Evolutionary conservation across 2,113 vertebrate genomes (phyloP), one percentile per base, ranked within the genome.

Genomic region (Actenoides hombroni): DNA sequence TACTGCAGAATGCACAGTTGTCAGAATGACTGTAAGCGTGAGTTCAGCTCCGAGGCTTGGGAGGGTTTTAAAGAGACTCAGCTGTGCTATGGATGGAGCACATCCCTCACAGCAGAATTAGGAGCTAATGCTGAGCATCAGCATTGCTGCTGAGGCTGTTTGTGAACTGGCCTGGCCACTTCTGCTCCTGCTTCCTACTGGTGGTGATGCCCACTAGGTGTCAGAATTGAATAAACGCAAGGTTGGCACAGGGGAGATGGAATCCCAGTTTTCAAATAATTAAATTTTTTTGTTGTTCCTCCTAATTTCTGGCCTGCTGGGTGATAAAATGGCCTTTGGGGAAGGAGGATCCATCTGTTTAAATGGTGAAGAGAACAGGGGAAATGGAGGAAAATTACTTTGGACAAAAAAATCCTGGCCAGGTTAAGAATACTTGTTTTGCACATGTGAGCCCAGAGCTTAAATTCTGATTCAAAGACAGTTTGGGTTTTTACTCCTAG

Each of bases 131-230:
- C 39, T 21, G 23, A 60, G 63, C 10, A 23, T 31, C 48, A 49
- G 40, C 46, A 2, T 17, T 54, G 8, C 42, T 69, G 61, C 54
- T 64, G 4, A 7, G 23, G 26, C 35, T 35, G 8, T 4, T 4
- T 0, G 2, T 4, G 33, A 92, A 56, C 0, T 0, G 8, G 29
- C 10, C 49, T 31, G n/a, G 16, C 4, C 5, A 0, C 39, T 83
- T 49, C 74, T 78, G 26, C 59, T 67, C 67, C 63, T 9, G 2
- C 63, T 65, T 46, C 33, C 44, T 7, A 1, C 25, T 1, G 13
- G 12, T 59, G 29, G 33, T 8, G 49, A 21, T 90, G 89, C 83
- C 96, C 95, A 61, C 89, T 94, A 94, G 95, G 35, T 93, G 96
- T 92, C 92, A 96, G 92, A 54, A 63, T 90, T 90, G 79, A 97